Conservation (phyloP, 2,113 vertebrate species). For the Microtus pennsylvanicus region DNA sequence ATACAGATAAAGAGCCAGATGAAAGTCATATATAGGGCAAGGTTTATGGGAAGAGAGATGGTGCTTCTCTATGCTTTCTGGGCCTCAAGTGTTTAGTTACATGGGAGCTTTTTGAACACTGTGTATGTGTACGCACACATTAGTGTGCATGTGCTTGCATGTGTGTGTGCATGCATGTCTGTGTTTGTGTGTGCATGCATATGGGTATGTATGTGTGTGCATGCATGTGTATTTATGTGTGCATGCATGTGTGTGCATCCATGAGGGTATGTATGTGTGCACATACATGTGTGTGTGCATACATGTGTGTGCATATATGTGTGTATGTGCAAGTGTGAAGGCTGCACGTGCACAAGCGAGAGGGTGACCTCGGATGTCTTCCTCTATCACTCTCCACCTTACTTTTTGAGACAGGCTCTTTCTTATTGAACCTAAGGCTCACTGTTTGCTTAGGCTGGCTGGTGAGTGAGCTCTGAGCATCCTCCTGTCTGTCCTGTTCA, state of each 20-base stretch:
- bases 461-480: not conserved
- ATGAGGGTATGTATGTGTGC: not conserved
- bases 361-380: not conserved
- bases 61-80: not conserved
- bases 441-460: not conserved
- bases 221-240: not conserved
- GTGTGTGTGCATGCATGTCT: no score
- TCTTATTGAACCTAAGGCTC: not conserved
- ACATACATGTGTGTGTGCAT: not conserved
- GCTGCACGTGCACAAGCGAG: not conserved
- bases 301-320: fast-evolving
- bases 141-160: no score
- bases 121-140: no score
- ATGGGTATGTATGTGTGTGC: fast-evolving
- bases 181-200: no score
- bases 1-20: no score
- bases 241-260: not conserved
- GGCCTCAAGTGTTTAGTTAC: not conserved
- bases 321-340: not conserved
- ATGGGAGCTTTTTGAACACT: not conserved
- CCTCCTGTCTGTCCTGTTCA: not conserved
- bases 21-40: not conserved
- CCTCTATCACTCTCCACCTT: not conserved
- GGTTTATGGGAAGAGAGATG: no score
- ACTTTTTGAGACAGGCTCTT: not conserved